Evolutionary conservation across 2,797 vertebrate species (phyloP), one percentile per base, ranked within the genome.

Genomic region (Helarctos malayanus): DNA sequence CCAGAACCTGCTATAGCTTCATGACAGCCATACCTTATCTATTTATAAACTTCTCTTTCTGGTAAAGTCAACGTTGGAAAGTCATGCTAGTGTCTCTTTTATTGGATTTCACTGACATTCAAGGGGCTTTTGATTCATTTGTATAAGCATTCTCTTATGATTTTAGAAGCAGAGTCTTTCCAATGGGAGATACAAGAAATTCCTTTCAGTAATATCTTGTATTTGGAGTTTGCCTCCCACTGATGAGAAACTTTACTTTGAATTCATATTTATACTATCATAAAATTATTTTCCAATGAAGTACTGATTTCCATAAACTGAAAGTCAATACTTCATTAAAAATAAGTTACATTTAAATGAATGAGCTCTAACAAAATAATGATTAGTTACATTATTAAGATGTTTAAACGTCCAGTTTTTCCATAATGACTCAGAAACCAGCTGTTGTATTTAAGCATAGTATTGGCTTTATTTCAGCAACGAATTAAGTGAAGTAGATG

Each of bases 271-370:
- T 92, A 87, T 63, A 63, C 29, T 96, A 54, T 52, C 68, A 78
- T 49, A 71, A 94, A 96, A 95, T 82, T 93, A 5, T 91, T 97
- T 95, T 91, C 63, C 92, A 95, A 82, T 76, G 65, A 90, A 41
- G 1, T 87, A 82, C 45, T 89, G n/a, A 90, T 80, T 89, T 96
- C 38, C 56, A 61, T 84, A 96, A 80, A 16, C 23, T 63, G 45
- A 94, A 97, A 89, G 4, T 49, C 61, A 95, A 61, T 63, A 79
- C 25, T 97, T 97, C 57, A 41, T 68, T 61, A 38, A 88, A 93
- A 95, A 76, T 81, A 97, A 86, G 54, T 80, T 90, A 52, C 19
- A 57, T 89, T 78, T 97, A 84, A 57, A 41, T 89, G 23, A 79
- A 9, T 73, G 11, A 65, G 86, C 14, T 18, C 27, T 79, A 49